Conservation (phyloP, 2,797 vertebrate genomes). For the Acanthurus leucopareius region DNA sequence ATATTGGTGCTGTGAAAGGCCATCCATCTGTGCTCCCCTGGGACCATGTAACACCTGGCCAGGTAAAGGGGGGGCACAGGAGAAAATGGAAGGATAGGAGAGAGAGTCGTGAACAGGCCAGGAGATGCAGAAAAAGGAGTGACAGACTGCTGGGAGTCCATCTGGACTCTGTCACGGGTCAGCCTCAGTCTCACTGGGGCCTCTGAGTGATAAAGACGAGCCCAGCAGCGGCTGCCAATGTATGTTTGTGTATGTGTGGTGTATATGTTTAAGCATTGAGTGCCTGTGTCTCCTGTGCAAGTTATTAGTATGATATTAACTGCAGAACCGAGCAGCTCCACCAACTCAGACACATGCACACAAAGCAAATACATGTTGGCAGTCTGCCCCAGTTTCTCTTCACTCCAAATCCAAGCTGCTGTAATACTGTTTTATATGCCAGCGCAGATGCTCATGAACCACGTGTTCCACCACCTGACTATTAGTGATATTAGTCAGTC, state of each 20-base stretch:
- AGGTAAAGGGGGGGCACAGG: slow-evolving; percentile 48
- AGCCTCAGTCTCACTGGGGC: slow-evolving; percentile 56
- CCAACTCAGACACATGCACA: slow-evolving; percentile 38
- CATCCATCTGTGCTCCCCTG: slow-evolving; percentile 49
- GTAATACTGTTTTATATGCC: slow-evolving; percentile 32
- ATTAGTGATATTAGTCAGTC: not conserved
- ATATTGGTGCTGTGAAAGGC: slow-evolving; percentile 23
- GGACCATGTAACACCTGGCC: slow-evolving; percentile 66
- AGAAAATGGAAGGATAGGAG: slow-evolving; percentile 31
- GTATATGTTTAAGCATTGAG: slow-evolving; percentile 26
- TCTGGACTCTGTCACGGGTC: slow-evolving; percentile 78
- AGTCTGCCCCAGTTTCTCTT: slow-evolving; percentile 41
- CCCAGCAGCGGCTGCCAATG: slow-evolving; percentile 43
- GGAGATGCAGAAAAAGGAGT: slow-evolving; percentile 49
- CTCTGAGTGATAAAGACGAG: slow-evolving; percentile 58
- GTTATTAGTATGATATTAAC: slow-evolving; percentile 52
- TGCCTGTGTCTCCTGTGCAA: slow-evolving; percentile 21
- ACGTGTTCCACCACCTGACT: slow-evolving; percentile 6
- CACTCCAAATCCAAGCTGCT: slow-evolving; percentile 11
- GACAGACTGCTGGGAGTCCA: slow-evolving; percentile 70
- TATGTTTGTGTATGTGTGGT: slow-evolving; percentile 10
- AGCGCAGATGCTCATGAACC: slow-evolving; percentile 21
- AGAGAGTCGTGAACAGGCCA: slow-evolving; percentile 41
- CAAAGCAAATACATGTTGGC: slow-evolving; percentile 53
- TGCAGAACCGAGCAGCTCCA: slow-evolving; percentile 46